These are phyloP conservation scores for Torymus aiolomorphi DNA, from an alignment of 2,888 invertebrate species.

Conservation along the genomic window DNA sequence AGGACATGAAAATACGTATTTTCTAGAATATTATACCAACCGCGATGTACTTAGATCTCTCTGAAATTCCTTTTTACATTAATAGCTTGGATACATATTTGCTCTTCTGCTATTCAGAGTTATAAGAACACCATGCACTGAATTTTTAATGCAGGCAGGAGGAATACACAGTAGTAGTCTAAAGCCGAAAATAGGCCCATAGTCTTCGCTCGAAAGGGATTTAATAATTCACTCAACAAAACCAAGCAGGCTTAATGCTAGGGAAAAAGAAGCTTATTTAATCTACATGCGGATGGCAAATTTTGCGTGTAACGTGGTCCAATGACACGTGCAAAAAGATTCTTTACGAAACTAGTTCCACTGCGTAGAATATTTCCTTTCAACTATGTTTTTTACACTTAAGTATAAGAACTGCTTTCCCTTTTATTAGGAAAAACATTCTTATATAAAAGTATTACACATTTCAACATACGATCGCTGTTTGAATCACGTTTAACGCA, in stretches of 20 bases:
- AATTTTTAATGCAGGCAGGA: constrained; percentile 33
- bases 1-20: not conserved
- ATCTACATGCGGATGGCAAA: constrained; percentile 26
- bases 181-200: constrained; percentile 31
- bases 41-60: not conserved
- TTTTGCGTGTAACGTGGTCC: constrained; percentile 4
- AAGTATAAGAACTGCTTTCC: no score
- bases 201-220: not conserved
- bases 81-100: constrained; percentile 20
- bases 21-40: not conserved
- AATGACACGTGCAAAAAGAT: no score
- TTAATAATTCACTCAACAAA: constrained; percentile 54
- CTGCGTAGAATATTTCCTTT: no score
- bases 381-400: no score
- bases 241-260: constrained; percentile 10
- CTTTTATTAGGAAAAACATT: no score
- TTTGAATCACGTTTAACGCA: no score
- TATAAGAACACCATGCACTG: constrained; percentile 17
- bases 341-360: no score
- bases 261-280: constrained; percentile 17
- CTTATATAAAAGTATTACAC: no score
- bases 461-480: no score
- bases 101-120: not conserved
- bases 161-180: constrained; percentile 21
- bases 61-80: constrained; percentile 33